Percentiles rank a stretch among this genome's conserved stretches.
These are phyloP conservation scores for Apocheima hispidaria DNA, from an alignment of 2,888 invertebrate genomes.

Conservation along the genomic window DNA sequence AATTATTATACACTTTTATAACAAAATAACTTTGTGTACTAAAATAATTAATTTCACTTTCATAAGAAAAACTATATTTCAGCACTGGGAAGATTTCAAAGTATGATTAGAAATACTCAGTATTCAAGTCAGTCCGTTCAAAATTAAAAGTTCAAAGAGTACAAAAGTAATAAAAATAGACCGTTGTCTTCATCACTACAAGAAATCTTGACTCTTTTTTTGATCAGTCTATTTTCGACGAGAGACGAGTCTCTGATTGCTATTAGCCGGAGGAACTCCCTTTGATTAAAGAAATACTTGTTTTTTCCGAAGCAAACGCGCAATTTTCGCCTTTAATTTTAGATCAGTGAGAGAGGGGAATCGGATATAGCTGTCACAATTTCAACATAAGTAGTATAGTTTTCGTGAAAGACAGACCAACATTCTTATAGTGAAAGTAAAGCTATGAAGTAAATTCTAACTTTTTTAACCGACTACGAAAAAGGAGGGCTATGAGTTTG, in stretches of 20 bases:
- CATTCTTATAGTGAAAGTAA: neutral
- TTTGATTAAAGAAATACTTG: slow-evolving; percentile 29
- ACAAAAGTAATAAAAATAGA: slow-evolving; percentile 6
- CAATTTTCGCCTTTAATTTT: slow-evolving; percentile 11
- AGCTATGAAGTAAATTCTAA: neutral
- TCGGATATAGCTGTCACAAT: slow-evolving; percentile 16
- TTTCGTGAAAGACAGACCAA: neutral
- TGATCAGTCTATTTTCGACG: slow-evolving; percentile 15
- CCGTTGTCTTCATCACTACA: slow-evolving; percentile 9
- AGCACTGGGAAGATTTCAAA: no score
- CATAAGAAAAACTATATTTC: no score
- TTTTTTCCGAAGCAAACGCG: slow-evolving; percentile 19
- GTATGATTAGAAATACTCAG: no score
- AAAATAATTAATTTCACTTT: no score
- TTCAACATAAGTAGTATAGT: neutral
- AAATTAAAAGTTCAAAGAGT: neutral
- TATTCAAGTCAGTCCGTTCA: no score
- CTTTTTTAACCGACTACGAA: no score
- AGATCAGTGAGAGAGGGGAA: neutral
- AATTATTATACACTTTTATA: no score
- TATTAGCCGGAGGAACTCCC: slow-evolving; percentile 18
- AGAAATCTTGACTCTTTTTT: slow-evolving; percentile 19
- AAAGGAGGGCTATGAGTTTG: no score
- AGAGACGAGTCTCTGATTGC: slow-evolving; percentile 30
- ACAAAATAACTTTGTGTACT: no score